Percentiles rank a stretch among this genome's conserved stretches.
These are phyloP conservation scores for Sterna hirundo DNA, from an alignment of 2,113 vertebrate genomes.

Conservation along the genomic window DNA sequence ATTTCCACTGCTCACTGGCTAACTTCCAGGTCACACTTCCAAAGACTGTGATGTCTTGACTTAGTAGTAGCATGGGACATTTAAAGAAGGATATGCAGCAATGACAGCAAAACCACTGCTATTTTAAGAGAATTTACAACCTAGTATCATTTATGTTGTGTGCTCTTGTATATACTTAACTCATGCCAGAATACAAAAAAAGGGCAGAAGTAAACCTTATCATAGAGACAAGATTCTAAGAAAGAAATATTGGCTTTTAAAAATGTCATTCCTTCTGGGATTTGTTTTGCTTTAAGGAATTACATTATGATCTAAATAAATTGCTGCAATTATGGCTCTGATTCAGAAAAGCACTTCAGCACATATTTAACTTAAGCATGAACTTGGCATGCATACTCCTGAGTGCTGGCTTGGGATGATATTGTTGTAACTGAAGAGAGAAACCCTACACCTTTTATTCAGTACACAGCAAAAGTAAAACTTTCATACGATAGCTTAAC, in stretches of 20 bases:
- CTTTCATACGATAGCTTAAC: neutral
- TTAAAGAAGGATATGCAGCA: neutral
- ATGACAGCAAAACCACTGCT: neutral
- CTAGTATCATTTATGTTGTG: neutral
- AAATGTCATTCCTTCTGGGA: neutral
- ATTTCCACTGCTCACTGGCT: neutral
- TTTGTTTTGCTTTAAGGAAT: slow-evolving; percentile 1
- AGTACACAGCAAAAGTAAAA: neutral
- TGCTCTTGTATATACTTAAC: neutral
- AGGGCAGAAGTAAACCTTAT: neutral
- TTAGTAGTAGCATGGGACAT: neutral
- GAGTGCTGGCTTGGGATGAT: neutral
- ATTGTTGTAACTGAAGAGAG: neutral
- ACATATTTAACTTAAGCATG: slow-evolving; percentile 4
- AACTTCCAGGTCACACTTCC: neutral
- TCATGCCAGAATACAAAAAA: neutral
- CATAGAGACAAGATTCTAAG: neutral
- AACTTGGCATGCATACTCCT: neutral
- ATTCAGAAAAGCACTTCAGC: slow-evolving; percentile 38
- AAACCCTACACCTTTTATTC: neutral
- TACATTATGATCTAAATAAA: neutral
- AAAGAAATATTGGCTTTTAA: neutral
- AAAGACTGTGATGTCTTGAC: neutral
- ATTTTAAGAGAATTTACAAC: neutral
- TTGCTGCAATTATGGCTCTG: slow-evolving; percentile 4